Evolutionary conservation across 2,113 vertebrate genomes (phyloP), one percentile per base, ranked within the genome.

Genomic region (Pteruthius melanotis): DNA sequence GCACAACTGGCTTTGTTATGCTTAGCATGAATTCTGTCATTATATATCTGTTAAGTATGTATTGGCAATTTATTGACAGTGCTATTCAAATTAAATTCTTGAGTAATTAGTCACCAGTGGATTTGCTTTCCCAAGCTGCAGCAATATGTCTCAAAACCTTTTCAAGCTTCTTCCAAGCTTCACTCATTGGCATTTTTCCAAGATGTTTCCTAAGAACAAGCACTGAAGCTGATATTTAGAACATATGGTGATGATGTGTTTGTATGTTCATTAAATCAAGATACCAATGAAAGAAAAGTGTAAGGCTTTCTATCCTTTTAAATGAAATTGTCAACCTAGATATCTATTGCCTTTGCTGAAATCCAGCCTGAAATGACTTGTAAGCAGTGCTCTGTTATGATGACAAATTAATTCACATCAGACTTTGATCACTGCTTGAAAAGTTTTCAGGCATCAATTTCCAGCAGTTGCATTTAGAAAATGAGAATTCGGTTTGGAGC

Each of bases 181-280:
- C 96, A 95, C 83, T 97, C 81, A 35, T 86, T 98, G 98, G 98
- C 98, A 97, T 97, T 97, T 98, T 96, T 97, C 97, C 98, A 98
- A 98, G 95, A 96, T 96, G 90, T 96, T 98, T 97, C 97, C 96
- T 97, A 95, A 97, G 97, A 97, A 98, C 97, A 70, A 94, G 94
- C 71, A 95, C 95, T 96, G 97, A 96, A 96, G 96, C 97, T 98
- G 97, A 95, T 98, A 98, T 98, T 98, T 98, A 97, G 97, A 98
- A 96, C 98, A 98, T 98, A 98, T 98, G 97, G 98, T 97, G 94
- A 95, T 98, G 97, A 96, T 97, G 97, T 98, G 97, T 98, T 98
- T 98, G 96, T 98, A 97, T 97, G 98, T 98, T 98, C 97, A 98
- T 98, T 98, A 98, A 98, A 98, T 97, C 98, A 98, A 97, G 98